Base-by-base conservation (phyloP, 2,797 vertebrate genomes). In the Gallinago stenura region DNA sequence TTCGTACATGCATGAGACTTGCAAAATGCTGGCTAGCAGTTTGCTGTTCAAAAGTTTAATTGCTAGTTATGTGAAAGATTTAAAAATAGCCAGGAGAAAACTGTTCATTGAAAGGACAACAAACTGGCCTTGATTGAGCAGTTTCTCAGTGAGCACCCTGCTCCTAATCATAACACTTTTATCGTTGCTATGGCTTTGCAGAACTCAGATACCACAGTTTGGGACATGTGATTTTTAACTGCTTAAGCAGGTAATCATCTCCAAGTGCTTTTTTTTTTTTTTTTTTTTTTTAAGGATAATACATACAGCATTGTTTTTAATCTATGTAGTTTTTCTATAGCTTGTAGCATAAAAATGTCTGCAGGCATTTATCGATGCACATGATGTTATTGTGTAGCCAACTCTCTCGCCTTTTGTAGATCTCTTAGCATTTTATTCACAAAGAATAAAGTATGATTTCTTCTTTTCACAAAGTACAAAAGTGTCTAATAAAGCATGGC, bases 271-370 rank as follows among this genome's bases (percentile, higher is more conserved):
- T 9, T 15, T 24, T 30, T 83, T 50, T 71, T 81, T 39, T 48
- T 9, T 15, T 24, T 30, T 83, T 50, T 71, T 81, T 71, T 61
- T 6, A 64, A 83, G 65, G 10, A 7, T 81, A 39, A 11, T 81
- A 31, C 1, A 0, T 84, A 33, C 1, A 43, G 15, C 0, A 0
- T 39, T 71, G 6, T 6, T 89, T 69, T 70, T 48, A 83, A 64
- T 70, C 12, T n/a, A 4, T 2, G 1, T 53, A 11, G 10, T 65
- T 93, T 90, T 77, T 80, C 30, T 69, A 3, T 53, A 54, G 33
- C 25, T 73, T 89, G 31, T 77, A 64, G 33, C 0, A 0, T 64
- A 53, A 87, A 83, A 83, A 83, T 9, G 5, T 53, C 48, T 89
- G n/a, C 48, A 64, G 11, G 41, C 3, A 0, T 68, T 92, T 93